Base-by-base conservation (phyloP, 2,797 vertebrate genomes). In the Hafferia zeledoni region DNA sequence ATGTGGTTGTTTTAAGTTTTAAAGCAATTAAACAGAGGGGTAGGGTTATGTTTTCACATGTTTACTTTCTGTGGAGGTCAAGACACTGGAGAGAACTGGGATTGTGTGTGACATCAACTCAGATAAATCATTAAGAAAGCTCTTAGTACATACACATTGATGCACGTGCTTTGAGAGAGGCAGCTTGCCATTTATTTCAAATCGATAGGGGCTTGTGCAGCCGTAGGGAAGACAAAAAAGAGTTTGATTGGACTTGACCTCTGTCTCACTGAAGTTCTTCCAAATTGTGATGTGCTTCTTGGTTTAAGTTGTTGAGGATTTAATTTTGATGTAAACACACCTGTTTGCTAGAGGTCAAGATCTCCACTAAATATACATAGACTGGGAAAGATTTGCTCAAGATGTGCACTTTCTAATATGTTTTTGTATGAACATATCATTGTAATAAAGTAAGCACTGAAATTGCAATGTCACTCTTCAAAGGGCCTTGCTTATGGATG, bases 81-180 rank as follows among this genome's bases (percentile, higher is more conserved):
- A 87, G 90, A 46, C 41, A 2, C 84, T 72, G 50, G 72, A 70
- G 80, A 44, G 63, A 94, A 12, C 55, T 17, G 31, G 57, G 56
- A 60, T 88, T 2, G 2, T 17, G 1, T 63, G n/a, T 94, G 75
- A 77, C 83, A 74, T 83, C 84, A 81, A 27, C 84, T 92, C 2
- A 11, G 79, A 92, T 87, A 93, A 95, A 95, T 96, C 92, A 86
- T 83, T 92, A 88, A 79, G 91, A 92, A 92, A 65, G 35, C 61
- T 91, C 76, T 86, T 61, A 22, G 70, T 69, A 30, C 31, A 2
- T 61, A 72, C 33, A 61, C 59, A 46, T 25, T 9, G 52, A 39
- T 91, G 79, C 57, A 47, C 0, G 0, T 87, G 82, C 61, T 85
- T 83, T 84, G 56, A 41, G 79, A 89, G 59, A 65, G 82, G 72